phyloP scores from a whole-genome alignment of 2,888 invertebrate species.

The Xestoiulus laeticollis region DNA sequence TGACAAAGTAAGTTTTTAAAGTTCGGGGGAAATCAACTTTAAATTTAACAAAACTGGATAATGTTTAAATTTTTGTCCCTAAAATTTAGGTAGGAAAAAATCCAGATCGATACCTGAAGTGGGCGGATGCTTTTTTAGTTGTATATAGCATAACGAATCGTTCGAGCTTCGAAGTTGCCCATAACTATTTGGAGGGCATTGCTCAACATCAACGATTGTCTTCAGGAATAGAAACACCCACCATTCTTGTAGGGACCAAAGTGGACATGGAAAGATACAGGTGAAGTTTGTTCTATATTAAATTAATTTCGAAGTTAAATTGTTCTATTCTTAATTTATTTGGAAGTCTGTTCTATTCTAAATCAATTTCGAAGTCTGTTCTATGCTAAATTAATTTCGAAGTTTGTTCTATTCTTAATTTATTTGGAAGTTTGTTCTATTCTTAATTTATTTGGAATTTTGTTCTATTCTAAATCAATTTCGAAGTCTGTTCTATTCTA shows the following conservation, averaged over 20 bases:
- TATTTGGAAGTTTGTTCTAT: no score
- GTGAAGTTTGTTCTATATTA: slow-evolving; percentile 58
- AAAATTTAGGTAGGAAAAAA: slow-evolving; percentile 62
- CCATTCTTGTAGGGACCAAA: slow-evolving; percentile 66
- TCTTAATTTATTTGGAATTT: no score
- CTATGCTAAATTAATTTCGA: no score
- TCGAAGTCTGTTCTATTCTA: no score
- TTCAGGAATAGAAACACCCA: slow-evolving; percentile 62
- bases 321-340: background rate
- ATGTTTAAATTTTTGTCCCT: slow-evolving; percentile 31
- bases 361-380: no score
- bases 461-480: no score
- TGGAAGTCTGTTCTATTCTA: background rate
- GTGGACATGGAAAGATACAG: slow-evolving; percentile 66
- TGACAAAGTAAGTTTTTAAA: slow-evolving; percentile 62
- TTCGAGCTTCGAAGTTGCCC: slow-evolving; percentile 64
- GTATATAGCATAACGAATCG: slow-evolving; percentile 66
- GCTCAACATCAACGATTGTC: slow-evolving; percentile 62
- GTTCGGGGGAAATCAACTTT: background rate
- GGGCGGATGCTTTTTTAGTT: slow-evolving; percentile 66
- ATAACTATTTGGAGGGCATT: slow-evolving; percentile 63
- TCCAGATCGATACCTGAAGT: slow-evolving; percentile 64
- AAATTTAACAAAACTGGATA: background rate
- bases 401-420: no score
- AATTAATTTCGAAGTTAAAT: background rate